Evolutionary conservation across 2,888 invertebrate species (phyloP).

Genomic region (Xanthorhoe spadicearia): DNA sequence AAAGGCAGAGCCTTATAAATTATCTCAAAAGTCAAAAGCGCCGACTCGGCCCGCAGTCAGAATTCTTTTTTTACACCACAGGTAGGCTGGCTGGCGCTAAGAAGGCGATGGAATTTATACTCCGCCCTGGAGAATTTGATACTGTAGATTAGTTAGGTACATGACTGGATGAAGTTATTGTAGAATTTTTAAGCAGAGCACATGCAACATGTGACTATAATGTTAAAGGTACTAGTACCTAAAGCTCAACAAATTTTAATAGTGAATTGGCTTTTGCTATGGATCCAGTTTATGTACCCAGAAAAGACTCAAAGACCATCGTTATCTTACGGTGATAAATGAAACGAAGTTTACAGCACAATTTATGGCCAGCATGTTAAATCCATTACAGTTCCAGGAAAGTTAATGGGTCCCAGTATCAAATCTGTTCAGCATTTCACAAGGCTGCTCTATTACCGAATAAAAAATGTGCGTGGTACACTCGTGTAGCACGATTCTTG

Average conservation of each 20-base stretch:
- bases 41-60: conserved; percentile 81
- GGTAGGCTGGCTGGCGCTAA: conserved; percentile 82
- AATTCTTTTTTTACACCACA: conserved; percentile 82
- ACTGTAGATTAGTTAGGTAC: conserved; percentile 43
- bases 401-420: conserved; percentile 44
- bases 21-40: conserved; percentile 85
- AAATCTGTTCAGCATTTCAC: conserved; percentile 40
- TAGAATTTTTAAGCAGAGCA: not conserved
- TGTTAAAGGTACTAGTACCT: too few species aligned
- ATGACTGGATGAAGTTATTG: not conserved
- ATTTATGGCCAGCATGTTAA: too few species aligned
- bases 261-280: too few species aligned
- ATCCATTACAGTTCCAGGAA: not conserved
- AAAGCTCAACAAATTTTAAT: too few species aligned
- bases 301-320: too few species aligned
- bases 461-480: conserved; percentile 72
- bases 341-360: not conserved
- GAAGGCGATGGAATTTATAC: conserved; percentile 80
- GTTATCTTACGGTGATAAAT: not conserved
- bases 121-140: conserved; percentile 55
- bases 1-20: conserved; percentile 84
- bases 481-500: conserved; percentile 70
- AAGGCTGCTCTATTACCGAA: conserved; percentile 48
- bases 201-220: not conserved
- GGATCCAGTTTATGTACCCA: too few species aligned